phyloP scores from a whole-genome alignment of 2,888 invertebrate species.

The Meiosimyza platycephala region DNA sequence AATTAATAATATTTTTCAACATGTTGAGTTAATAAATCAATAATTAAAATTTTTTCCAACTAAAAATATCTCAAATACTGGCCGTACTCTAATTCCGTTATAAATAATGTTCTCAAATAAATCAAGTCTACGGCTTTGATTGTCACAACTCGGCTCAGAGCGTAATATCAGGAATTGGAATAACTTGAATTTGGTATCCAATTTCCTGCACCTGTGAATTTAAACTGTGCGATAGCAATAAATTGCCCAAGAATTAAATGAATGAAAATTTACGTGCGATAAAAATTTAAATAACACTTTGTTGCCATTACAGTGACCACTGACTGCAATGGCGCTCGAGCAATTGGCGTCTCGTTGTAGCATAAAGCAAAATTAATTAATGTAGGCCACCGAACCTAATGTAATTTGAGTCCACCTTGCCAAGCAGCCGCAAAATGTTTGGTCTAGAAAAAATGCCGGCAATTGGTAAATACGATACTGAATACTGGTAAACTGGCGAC shows the following conservation, averaged over 20 bases:
- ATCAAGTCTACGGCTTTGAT: conserved; percentile 4
- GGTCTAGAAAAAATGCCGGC: conserved; percentile 11
- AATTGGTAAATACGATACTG: too few species aligned
- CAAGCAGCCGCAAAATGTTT: neutral
- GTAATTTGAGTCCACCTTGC: conserved; percentile 22
- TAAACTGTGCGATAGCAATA: conserved; percentile 7
- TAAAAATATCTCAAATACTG: too few species aligned
- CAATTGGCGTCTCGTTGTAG: neutral
- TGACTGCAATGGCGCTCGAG: neutral
- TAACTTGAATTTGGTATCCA: neutral
- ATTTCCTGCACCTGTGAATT: conserved; percentile 12
- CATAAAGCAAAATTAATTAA: conserved; percentile 32
- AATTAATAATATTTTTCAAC: too few species aligned
- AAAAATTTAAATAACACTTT: conserved; percentile 17
- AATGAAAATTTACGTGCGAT: conserved; percentile 20
- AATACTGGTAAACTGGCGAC: too few species aligned
- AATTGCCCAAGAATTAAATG: conserved; percentile 22
- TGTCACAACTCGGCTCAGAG: neutral
- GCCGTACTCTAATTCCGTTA: neutral
- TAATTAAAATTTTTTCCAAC: too few species aligned
- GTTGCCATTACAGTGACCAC: neutral
- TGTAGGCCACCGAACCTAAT: conserved; percentile 33
- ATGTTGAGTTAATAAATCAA: too few species aligned
- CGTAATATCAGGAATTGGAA: neutral
- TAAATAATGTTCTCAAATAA: conserved; percentile 16